These are phyloP conservation scores for Kradibia gibbosae DNA, from an alignment of 1,140 invertebrate species.

Conservation along the genomic window DNA sequence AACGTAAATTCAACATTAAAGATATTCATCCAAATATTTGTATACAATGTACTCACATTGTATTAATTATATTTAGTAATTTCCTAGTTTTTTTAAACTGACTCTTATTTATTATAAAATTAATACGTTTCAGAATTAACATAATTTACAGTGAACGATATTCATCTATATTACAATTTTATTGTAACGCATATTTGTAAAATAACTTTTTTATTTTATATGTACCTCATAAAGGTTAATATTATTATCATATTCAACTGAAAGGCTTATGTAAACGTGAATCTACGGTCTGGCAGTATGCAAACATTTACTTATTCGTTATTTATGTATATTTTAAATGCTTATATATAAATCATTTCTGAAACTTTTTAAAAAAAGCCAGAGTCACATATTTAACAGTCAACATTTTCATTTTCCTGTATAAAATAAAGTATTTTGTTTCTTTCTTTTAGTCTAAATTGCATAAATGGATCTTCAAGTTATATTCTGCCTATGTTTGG, in stretches of 20 bases:
- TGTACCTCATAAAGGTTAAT: neutral
- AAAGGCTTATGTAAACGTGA: neutral
- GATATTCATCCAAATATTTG: too few relatives aligned
- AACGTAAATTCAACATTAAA: too few relatives aligned
- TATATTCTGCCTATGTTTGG: neutral
- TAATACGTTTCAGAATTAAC: too few relatives aligned
- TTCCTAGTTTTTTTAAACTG: too few relatives aligned
- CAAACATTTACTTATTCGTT: constrained; percentile 5
- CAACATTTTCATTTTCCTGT: neutral
- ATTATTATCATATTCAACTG: neutral
- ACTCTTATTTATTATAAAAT: too few relatives aligned
- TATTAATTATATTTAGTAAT: too few relatives aligned
- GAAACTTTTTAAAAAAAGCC: neutral
- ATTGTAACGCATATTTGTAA: too few relatives aligned
- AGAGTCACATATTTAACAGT: neutral
- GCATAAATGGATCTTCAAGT: neutral
- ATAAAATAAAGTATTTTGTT: neutral
- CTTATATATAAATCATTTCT: neutral
- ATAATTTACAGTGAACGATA: too few relatives aligned
- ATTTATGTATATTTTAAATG: neutral
- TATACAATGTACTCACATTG: too few relatives aligned
- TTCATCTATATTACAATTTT: too few relatives aligned
- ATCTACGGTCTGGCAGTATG: neutral
- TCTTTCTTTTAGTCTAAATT: neutral
- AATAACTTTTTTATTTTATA: too few relatives aligned